Percentiles rank a stretch among this genome's conserved stretches.
Conservation (phyloP, 1,140 invertebrate species). For the Helicoverpa zea region DNA sequence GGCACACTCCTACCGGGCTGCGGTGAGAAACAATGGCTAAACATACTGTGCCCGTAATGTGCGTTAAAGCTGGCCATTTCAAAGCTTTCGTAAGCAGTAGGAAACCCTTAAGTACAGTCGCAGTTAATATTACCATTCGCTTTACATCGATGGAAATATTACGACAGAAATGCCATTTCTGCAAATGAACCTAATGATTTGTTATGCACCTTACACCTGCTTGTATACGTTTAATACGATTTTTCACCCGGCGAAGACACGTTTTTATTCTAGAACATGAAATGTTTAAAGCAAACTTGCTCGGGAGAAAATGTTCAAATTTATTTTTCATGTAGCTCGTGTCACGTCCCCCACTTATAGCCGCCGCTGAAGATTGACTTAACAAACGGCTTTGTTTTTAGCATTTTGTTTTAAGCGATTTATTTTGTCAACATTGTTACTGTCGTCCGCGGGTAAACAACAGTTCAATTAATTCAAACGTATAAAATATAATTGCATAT, state of each 20-base stretch:
- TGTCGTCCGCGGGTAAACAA: neutral
- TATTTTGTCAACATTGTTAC: too few relatives aligned
- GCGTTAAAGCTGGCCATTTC: conserved; percentile 21
- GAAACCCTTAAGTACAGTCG: conserved; percentile 4
- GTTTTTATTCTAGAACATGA: conserved; percentile 31
- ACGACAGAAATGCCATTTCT: conserved; percentile 1
- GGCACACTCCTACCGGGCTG: conserved; percentile 15
- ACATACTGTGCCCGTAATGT: conserved; percentile 30
- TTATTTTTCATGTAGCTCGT: conserved; percentile 32
- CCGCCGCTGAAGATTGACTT: conserved; percentile 26
- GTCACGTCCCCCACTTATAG: conserved; percentile 17
- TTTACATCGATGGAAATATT: conserved; percentile 5
- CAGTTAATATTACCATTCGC: conserved; percentile 6
- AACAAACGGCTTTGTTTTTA: conserved; percentile 31
- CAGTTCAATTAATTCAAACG: conserved; percentile 9
- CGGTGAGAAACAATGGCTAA: conserved; percentile 29
- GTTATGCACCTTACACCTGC: neutral
- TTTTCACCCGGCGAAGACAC: neutral
- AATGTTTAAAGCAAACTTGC: conserved; percentile 28
- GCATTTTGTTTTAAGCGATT: neutral
- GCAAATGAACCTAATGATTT: neutral
- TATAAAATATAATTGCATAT: conserved; percentile 3
- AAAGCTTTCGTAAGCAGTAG: conserved; percentile 24
- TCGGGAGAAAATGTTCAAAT: conserved; percentile 33
- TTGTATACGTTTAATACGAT: neutral